phyloP scores from a whole-genome alignment of 2,797 vertebrate genomes.

The Sebastes flavidus region DNA sequence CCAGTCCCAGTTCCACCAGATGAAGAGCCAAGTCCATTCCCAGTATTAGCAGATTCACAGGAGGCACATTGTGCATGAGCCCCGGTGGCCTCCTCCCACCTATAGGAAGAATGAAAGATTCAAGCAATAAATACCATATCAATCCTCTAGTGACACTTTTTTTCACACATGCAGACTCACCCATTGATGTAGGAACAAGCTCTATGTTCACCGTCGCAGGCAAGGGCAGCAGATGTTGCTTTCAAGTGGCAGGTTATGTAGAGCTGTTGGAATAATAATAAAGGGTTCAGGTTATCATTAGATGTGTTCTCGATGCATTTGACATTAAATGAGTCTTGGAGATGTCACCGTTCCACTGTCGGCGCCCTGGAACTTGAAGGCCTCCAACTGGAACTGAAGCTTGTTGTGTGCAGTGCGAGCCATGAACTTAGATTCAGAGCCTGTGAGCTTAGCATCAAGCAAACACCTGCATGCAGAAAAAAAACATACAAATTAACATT shows the following conservation, averaged over 20 bases:
- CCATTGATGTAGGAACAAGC: conserved; percentile 73
- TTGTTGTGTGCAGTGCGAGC: conserved; percentile 40
- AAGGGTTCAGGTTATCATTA: not conserved
- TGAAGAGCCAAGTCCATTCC: rapidly evolving
- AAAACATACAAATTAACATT: not conserved
- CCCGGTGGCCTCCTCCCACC: conserved; percentile 71
- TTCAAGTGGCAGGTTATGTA: conserved; percentile 79
- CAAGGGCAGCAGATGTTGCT: conserved; percentile 43
- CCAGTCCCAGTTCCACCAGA: rapidly evolving
- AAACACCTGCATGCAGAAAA: conserved; percentile 68
- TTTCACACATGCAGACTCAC: conserved; percentile 43
- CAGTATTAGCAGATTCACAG: conserved; percentile 44
- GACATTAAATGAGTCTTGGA: not conserved
- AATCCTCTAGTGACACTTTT: not conserved
- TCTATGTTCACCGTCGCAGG: conserved; percentile 49
- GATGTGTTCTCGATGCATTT: not conserved
- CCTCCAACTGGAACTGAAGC: conserved; percentile 74
- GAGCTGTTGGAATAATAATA: conserved; percentile 52
- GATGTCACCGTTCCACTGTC: conserved; percentile 45
- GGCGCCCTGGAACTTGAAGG: conserved; percentile 72
- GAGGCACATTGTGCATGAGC: conserved; percentile 50
- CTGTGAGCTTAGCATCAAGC: conserved; percentile 66
- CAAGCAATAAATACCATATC: not conserved
- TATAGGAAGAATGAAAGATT: conserved; percentile 18
- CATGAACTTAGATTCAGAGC: conserved; percentile 67